These are phyloP conservation scores for Scaptomyza cyrtandrae DNA, from an alignment of 2,888 invertebrate species.

Conservation along the genomic window DNA sequence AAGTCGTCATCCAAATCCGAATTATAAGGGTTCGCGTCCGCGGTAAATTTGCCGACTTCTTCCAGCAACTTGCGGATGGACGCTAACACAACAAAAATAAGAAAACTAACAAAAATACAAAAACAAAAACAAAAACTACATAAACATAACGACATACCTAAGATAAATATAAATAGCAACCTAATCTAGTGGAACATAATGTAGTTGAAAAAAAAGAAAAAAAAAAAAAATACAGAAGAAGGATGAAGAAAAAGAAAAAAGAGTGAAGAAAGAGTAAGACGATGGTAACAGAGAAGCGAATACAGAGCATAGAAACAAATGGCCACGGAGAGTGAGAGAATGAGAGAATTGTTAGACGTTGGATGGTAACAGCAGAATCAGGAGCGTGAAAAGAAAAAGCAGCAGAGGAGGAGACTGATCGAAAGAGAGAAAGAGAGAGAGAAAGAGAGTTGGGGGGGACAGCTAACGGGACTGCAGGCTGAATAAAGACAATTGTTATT, in stretches of 20 bases:
- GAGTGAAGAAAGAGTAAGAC: constrained; percentile 26
- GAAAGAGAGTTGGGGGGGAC: constrained; percentile 12
- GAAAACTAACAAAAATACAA: constrained; percentile 28
- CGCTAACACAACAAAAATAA: constrained; percentile 24
- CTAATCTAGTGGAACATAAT: constrained; percentile 79
- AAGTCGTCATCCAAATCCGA: constrained; percentile 84
- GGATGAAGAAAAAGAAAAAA: constrained; percentile 12
- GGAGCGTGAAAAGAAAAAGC: constrained; percentile 32
- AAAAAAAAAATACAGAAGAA: constrained; percentile 8
- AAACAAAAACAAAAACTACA: constrained; percentile 64
- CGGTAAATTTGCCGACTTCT: constrained; percentile 61
- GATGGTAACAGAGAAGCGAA: constrained; percentile 35
- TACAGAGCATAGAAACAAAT: constrained; percentile 54
- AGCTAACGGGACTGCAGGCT: constrained; percentile 29
- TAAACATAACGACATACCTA: constrained; percentile 76
- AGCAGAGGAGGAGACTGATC: constrained; percentile 13
- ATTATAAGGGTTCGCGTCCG: constrained; percentile 84
- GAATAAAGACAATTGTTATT: constrained; percentile 35
- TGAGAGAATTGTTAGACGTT: constrained; percentile 38
- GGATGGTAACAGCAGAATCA: constrained; percentile 39
- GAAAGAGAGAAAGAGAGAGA: constrained; percentile 1
- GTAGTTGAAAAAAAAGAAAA: constrained; percentile 68
- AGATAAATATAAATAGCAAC: constrained; percentile 79
- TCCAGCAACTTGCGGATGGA: constrained; percentile 26
- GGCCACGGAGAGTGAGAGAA: constrained; percentile 26